Evolutionary conservation across 2,113 vertebrate genomes (phyloP), one percentile per base, ranked within the genome.

Genomic region (Damaliscus lunatus): DNA sequence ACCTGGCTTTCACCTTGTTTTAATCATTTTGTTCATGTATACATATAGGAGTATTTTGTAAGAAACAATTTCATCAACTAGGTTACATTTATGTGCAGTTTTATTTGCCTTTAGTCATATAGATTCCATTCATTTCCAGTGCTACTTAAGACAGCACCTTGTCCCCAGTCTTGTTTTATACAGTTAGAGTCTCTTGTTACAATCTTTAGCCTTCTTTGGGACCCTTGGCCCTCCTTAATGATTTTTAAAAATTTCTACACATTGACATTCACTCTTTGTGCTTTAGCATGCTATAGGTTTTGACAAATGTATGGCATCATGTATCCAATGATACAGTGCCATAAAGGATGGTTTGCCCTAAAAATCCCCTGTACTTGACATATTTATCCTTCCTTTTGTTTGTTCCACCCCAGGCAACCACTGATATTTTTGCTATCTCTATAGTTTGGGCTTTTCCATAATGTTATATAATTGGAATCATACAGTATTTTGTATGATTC

Each of bases 261-360:
- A 74, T 60, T 96, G 50, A 71, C 46, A 25, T 93, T 89, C 16
- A 84, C n/a, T 93, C 55, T 64, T 81, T 74, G 46, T 89, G n/a
- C 29, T 89, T 50, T 31, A 77, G 13, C 4, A 77, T 60, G 23
- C 33, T 84, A 16, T 74, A 53, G 43, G 16, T 83, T 93, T 83
- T 89, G 23, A 93, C 46, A 60, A 60, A 77, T 23, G 23, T 31
- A 23, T 53, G 53, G n/a, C 25, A 5, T 83, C 23, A 60, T 23
- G 21, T 60, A 74, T 89, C 60, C 29, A 82, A 2, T 48, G 60
- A 62, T 84, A 62, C 2, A 52, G 50, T 81, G 33, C 6, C 29
- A 53, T 55, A 62, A 16, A 89, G 46, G 53, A 43, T 43, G 59
- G 29, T 52, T 96, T 57, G 43, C n/a, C 25, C 74, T 88, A 52